Base-by-base conservation (phyloP, 1,140 invertebrate species). In the Meloidogyne chitwoodi region DNA sequence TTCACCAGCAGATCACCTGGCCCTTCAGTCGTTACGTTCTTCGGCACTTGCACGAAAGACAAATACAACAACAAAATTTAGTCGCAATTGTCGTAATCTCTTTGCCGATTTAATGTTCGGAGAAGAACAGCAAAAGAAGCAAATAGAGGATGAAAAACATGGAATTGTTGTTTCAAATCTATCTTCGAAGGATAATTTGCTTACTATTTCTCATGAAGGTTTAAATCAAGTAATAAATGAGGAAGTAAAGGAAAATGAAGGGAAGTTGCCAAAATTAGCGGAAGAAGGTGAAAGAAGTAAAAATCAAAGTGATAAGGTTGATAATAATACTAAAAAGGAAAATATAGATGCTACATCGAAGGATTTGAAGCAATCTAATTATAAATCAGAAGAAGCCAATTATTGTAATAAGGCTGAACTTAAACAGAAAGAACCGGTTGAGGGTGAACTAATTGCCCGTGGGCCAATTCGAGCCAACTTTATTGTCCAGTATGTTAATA, bases 41-140 rank as follows among this genome's bases (percentile, higher is more conserved):
- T 84, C 80, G 24, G 84, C 84, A 19, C 68, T 87, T 76, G 85
- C 85, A 2, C 77, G 79, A 24, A 86, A 86, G 74, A 86, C 85
- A n/a, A 86, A 86, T 65, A 85, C 84, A 12, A 86, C 85, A 12
- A 77, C 79, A 0, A 86, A 87, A 70, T 86, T 86, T 48, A 74
- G 70, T 14, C 75, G 78, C 14, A 83, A 83, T 71, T 73, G 80
- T 12, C 76, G 75, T 12, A 78, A 70, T 27, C 74, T 86, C 0
- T 85, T 87, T 64, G 83, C 76, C 16, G 85, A 86, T 77, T 68
- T 86, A 27, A 68, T 85, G 34, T 27, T 31, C 27, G 75, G 76
- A 29, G 75, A 31, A 14, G 65, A 78, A 5, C 77, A 81, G n/a
- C 62, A 79, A 16, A 63, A 79, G 70, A 27, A 48, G 26, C n/a